These are phyloP conservation scores for Drosophila macrospina DNA, from an alignment of 2,888 invertebrate genomes.

Conservation along the genomic window DNA sequence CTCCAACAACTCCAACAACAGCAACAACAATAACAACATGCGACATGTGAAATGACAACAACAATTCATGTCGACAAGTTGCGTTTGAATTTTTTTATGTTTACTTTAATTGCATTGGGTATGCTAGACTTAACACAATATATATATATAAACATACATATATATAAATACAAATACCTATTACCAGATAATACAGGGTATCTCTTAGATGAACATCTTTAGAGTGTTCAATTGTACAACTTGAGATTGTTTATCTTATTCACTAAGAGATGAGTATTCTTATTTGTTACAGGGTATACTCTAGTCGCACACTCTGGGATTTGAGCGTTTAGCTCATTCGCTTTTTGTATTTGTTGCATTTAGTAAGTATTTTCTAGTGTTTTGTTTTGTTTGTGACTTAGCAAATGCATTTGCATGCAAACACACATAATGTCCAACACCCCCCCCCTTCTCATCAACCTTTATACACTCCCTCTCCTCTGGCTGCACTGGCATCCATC, in stretches of 20 bases:
- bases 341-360: constrained; percentile 50
- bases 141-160: too few species aligned
- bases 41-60: constrained; percentile 64
- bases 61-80: constrained; percentile 79
- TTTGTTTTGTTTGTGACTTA: constrained; percentile 46
- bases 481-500: constrained; percentile 12
- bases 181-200: too few species aligned
- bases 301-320: not conserved
- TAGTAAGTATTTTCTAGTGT: constrained; percentile 58
- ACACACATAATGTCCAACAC: constrained; percentile 29
- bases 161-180: too few species aligned
- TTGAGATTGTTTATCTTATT: not conserved
- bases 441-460: not conserved
- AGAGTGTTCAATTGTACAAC: not conserved
- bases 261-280: not conserved
- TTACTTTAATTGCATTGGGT: constrained; percentile 6
- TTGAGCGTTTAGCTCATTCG: not conserved
- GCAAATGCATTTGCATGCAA: constrained; percentile 59
- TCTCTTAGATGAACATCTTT: too few species aligned
- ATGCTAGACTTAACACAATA: not conserved
- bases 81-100: constrained; percentile 57
- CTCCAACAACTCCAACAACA: constrained; percentile 29
- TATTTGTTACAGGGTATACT: constrained; percentile 14
- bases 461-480: not conserved
- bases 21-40: constrained; percentile 47